phyloP scores from a whole-genome alignment of 2,888 invertebrate species.

The Andrena hattorfiana region DNA sequence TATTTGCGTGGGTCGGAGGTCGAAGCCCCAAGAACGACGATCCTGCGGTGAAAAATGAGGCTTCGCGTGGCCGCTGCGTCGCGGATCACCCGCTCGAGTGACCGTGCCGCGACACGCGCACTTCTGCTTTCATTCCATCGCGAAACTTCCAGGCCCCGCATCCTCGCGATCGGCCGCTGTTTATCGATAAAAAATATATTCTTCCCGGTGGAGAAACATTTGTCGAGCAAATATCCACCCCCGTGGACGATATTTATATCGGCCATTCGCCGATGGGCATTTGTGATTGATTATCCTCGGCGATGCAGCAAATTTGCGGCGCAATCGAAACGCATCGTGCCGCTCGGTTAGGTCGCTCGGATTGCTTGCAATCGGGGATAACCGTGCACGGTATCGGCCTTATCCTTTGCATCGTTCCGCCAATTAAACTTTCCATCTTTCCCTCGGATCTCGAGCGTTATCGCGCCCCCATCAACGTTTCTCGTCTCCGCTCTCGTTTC shows the following conservation, averaged over 20 bases:
- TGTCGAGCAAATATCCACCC: slow-evolving; percentile 1
- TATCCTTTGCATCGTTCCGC: slow-evolving; percentile 24
- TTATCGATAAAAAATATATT: slow-evolving; percentile 20
- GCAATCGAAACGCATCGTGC: background rate
- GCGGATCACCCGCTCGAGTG: slow-evolving; percentile 66
- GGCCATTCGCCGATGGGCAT: background rate
- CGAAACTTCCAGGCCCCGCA: background rate
- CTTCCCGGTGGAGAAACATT: slow-evolving; percentile 9
- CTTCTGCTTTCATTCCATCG: slow-evolving; percentile 16
- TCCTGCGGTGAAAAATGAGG: slow-evolving; percentile 76
- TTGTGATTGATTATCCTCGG: background rate
- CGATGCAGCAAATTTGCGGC: background rate
- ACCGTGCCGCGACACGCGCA: slow-evolving; percentile 6
- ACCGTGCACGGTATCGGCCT: background rate
- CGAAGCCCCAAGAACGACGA: slow-evolving; percentile 64
- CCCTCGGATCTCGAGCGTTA: slow-evolving; percentile 21
- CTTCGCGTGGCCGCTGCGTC: slow-evolving; percentile 63
- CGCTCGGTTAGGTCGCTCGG: background rate
- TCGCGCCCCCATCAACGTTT: slow-evolving; percentile 36
- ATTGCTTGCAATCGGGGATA: background rate
- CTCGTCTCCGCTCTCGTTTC: slow-evolving; percentile 5
- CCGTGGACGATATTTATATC: slow-evolving; percentile 1
- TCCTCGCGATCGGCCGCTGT: slow-evolving; percentile 2
- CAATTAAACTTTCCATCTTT: slow-evolving; percentile 57
- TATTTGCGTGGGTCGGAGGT: slow-evolving; percentile 56